Conservation (phyloP, 1,140 invertebrate species). For the Bacillus rossius region DNA sequence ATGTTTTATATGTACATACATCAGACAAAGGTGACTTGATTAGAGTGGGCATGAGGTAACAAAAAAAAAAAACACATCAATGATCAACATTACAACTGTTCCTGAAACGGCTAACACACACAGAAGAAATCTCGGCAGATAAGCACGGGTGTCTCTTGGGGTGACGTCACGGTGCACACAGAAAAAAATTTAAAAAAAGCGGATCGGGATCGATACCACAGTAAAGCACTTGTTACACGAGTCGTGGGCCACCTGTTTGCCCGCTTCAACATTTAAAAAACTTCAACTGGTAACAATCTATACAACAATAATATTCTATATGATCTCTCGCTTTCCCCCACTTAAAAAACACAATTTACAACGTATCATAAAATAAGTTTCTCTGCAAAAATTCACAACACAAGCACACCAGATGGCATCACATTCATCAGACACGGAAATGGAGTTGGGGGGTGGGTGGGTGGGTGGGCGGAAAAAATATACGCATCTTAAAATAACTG, state of each 20-base stretch:
- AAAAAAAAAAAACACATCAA: conserved; percentile 5
- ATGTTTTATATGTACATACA: conserved; percentile 14
- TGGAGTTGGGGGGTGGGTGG: no score
- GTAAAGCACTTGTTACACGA: no score
- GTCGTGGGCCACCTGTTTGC: no score
- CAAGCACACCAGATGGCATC: not conserved
- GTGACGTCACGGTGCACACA: no score
- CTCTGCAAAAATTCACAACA: conserved; percentile 14
- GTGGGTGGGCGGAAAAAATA: conserved; percentile 3
- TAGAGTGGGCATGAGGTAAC: conserved; percentile 16
- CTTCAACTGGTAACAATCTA: not conserved
- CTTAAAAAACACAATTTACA: conserved; percentile 5
- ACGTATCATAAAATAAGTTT: conserved; percentile 11
- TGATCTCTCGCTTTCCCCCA: not conserved
- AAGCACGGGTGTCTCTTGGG: not conserved
- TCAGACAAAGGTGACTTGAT: conserved; percentile 13
- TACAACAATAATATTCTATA: conserved; percentile 1
- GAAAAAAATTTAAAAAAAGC: not conserved
- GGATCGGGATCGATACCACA: not conserved
- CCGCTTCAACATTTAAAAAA: conserved; percentile 3
- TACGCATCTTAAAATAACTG: conserved; percentile 11
- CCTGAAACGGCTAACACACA: no score
- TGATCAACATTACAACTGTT: no score
- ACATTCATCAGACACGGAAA: not conserved
- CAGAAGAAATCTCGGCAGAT: not conserved